A percentile compares a stretch with the other conserved stretches of the same genome.
Conservation (phyloP, 2,888 invertebrate genomes). For the Ormyrus pomaceus region DNA sequence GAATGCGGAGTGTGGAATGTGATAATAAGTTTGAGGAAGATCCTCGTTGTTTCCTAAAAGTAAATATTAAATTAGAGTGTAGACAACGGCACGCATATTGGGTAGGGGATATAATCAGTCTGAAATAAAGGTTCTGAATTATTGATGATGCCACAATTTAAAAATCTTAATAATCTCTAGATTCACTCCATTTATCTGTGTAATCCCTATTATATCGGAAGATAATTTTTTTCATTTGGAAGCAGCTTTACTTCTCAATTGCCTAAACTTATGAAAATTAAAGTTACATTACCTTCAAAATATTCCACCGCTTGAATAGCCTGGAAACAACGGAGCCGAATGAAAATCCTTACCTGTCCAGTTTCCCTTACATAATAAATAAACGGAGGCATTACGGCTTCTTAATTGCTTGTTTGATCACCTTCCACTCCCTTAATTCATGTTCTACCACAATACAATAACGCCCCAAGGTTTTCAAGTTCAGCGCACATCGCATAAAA, state of each 20-base stretch:
- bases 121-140: too few species aligned
- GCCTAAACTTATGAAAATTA: not conserved
- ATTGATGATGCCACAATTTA: too few species aligned
- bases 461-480: conserved; percentile 9
- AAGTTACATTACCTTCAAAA: not conserved
- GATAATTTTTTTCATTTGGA: too few species aligned
- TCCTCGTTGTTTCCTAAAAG: too few species aligned
- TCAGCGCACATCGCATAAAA: not conserved
- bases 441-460: not conserved
- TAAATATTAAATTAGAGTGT: too few species aligned
- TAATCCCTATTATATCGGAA: too few species aligned
- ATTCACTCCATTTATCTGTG: too few species aligned
- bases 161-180: too few species aligned
- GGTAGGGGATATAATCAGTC: too few species aligned
- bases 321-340: not conserved
- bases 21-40: not conserved
- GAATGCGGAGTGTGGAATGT: not conserved
- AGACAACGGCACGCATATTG: too few species aligned
- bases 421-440: not conserved
- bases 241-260: too few species aligned
- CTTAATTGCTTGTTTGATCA: not conserved
- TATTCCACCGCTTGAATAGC: not conserved
- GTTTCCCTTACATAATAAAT: not conserved
- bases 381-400: not conserved
- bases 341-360: not conserved